Evolutionary conservation across 2,888 invertebrate genomes (phyloP), one percentile per base, ranked within the genome.

Genomic region (Rhagium mordax): DNA sequence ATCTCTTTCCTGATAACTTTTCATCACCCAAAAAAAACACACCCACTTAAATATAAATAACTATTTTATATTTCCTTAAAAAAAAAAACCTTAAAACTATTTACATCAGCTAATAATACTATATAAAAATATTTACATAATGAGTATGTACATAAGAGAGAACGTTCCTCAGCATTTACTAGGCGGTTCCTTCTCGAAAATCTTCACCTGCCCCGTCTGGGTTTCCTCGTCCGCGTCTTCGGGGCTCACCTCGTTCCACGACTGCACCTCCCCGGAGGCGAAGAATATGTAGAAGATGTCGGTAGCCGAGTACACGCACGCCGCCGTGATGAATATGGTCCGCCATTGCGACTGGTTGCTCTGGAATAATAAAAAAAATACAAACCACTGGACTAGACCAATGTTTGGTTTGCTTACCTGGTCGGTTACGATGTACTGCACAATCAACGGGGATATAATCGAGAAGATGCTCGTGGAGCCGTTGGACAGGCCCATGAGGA

Each of bases 401-500:
- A 4, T 24, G 24, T 24, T n/a, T n/a, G 24, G 6, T 53, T 18
- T 24, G 70, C 90, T 86, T 86, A 94, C 95, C 88, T 92, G 90
- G 84, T 94, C 91, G 6, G 88, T 88, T 0, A 95, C 91, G 18
- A 96, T 91, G 8, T 91, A 85, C 4, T 93, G 92, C 0, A 94
- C 94, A 27, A 93, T 89, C 0, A 94, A 87, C 0, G 96, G 96
- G 0, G 95, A 95, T 80, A 95, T 88, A 74, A 96, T 93, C 68
- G 95, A 94, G 87, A 94, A 93, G 5, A 95, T 88, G 81, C 94
- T 94, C 0, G 94, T 93, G n/a, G 91, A 88, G 5, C 93, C 93
- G 84, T 96, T 96, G 1, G 95, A 94, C 80, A 96, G 92, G 7
- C 96, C 95, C 94, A 96, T 95, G 79, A 96, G 87, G 0, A 93